These are phyloP conservation scores for Habroteleia sp. DNA, from an alignment of 2,888 invertebrate species.

Conservation along the genomic window DNA sequence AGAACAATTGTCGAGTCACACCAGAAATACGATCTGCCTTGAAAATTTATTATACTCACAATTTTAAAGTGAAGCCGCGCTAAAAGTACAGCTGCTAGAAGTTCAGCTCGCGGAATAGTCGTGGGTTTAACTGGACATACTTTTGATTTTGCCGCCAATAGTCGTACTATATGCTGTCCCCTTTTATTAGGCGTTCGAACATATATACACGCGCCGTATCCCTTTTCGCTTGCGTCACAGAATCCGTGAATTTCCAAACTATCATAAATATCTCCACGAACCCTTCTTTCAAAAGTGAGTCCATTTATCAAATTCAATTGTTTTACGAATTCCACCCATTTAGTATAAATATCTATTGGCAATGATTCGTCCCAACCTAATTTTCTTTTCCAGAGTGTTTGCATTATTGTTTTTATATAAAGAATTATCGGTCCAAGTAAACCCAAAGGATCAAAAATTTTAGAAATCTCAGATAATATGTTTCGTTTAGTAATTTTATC, in stretches of 20 bases:
- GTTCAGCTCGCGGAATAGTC: background rate
- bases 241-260: no score
- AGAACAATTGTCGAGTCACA: no score
- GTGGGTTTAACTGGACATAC: background rate
- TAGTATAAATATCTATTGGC: background rate
- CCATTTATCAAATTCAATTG: background rate
- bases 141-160: background rate
- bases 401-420: conserved; percentile 63
- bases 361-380: conserved; percentile 65
- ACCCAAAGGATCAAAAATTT: background rate
- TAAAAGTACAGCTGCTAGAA: conserved; percentile 4
- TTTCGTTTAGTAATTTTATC: conserved; percentile 37
- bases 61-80: background rate
- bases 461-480: conserved; percentile 11
- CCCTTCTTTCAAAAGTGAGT: background rate
- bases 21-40: no score
- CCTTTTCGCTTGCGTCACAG: background rate
- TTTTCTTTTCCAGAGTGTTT: conserved; percentile 62
- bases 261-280: no score
- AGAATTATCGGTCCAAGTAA: conserved; percentile 9
- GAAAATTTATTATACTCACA: background rate
- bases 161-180: background rate
- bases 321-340: background rate
- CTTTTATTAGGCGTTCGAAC: conserved; percentile 1
- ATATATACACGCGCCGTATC: conserved; percentile 10